Base-by-base conservation (phyloP, 35 echinoderm and acorn worm genomes). In the Heliocidaris erythrogramma region DNA sequence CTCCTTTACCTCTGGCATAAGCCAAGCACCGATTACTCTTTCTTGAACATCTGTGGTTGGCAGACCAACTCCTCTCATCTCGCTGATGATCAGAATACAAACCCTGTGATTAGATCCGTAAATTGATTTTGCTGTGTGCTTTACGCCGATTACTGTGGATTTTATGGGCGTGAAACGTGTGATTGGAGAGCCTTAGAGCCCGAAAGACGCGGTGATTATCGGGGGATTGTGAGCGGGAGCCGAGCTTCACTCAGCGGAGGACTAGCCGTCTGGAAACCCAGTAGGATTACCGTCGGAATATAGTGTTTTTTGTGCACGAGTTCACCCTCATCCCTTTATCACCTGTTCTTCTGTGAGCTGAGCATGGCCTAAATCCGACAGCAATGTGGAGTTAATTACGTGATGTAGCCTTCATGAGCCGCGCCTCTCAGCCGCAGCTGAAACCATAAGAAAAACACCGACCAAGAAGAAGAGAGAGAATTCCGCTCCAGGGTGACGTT, bases 371-470 rank as follows among this genome's bases (percentile, higher is more conserved):
- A 92, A 59, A 49, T 52, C 48, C 91, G 30, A 16, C 47, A 92
- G 48, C 31, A 92, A 92, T 59, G 91, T 92, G 91, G 48, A 56
- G 91, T 92, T 92, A 92, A 92, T 92, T 92, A 92, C 48, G 47
- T 92, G 14, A 30, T 49, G 50, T 59, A 92, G 91, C 47, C 47
- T 92, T 49, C 49, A 48, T 48, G 50, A 49, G 91, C 47, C 91
- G 91, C 50, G 91, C 47, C 91, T 92, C 48, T 32, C 14, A 9
- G 87, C 87, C 47, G 87, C 87, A 89, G 87, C 87, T 89, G 87
- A 48, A 47, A 48, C 87, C 87, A 47, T 89, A 47, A 89, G 87
- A 89, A 48, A 32, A 89, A 32, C 31, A 89, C 87, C 14, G 87
- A 86, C 31, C 27, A 86, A 32, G 85, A 89, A 89, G 47, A 32